Percentiles rank a stretch among this genome's conserved stretches.
phyloP scores from a whole-genome alignment of 2,113 vertebrate genomes.

The Chloropsis cyanopogon region DNA sequence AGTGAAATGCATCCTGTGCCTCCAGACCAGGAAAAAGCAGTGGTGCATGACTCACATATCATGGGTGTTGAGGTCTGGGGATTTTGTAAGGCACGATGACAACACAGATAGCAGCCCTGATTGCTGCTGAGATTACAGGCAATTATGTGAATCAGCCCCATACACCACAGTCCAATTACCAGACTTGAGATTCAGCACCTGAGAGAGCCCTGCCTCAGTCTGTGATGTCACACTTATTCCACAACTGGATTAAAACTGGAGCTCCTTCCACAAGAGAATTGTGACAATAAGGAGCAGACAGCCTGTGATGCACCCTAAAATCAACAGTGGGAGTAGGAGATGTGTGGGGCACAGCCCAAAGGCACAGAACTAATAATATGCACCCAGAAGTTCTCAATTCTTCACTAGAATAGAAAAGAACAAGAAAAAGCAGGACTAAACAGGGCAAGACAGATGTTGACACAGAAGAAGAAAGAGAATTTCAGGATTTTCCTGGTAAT shows the following conservation, averaged over 20 bases:
- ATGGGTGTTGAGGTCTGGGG: neutral
- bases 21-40: neutral
- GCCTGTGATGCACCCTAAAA: neutral
- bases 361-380: neutral
- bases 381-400: neutral
- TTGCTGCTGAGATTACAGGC: neutral
- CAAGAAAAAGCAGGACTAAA: neutral
- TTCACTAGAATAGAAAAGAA: neutral
- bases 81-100: neutral
- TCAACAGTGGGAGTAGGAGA: neutral
- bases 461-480: neutral
- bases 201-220: neutral
- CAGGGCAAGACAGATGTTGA: neutral
- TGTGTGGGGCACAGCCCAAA: neutral
- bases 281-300: neutral
- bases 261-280: neutral
- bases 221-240: neutral
- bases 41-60: neutral
- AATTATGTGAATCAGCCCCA: neutral
- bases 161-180: neutral
- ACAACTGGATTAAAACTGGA: neutral
- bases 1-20: slow-evolving; percentile 21
- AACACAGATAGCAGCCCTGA: neutral
- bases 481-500: neutral
- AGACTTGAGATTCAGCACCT: neutral